Conservation (phyloP, 2,888 invertebrate species). For the Eupeodes latifasciatus region DNA sequence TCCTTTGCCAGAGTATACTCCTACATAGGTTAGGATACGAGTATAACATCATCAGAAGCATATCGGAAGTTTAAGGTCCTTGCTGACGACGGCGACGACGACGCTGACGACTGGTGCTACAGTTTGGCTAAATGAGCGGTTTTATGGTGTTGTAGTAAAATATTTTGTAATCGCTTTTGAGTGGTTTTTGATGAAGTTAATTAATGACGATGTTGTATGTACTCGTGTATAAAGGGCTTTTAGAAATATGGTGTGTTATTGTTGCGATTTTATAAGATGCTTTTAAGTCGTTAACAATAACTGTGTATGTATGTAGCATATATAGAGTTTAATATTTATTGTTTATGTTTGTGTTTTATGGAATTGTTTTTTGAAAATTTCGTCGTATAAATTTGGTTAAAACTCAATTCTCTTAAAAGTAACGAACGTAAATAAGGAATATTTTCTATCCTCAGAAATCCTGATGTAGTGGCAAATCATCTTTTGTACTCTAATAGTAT, state of each 20-base stretch:
- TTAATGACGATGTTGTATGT: constrained; percentile 58
- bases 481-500: too few species aligned
- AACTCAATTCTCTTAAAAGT: background rate
- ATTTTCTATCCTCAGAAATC: too few species aligned
- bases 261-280: constrained; percentile 41
- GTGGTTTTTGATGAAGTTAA: constrained; percentile 74
- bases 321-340: background rate
- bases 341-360: background rate
- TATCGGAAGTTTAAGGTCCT: constrained; percentile 27
- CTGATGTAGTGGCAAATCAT: too few species aligned
- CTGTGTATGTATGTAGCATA: constrained; percentile 13
- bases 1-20: background rate
- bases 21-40: background rate
- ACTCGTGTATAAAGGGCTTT: constrained; percentile 1
- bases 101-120: background rate
- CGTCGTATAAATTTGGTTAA: too few species aligned
- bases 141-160: constrained; percentile 64
- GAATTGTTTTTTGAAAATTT: background rate
- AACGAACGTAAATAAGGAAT: too few species aligned
- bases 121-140: constrained; percentile 36
- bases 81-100: background rate
- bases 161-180: constrained; percentile 73
- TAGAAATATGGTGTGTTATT: constrained; percentile 31
- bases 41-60: background rate
- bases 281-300: constrained; percentile 49